These are phyloP conservation scores for Lagopus muta DNA, from an alignment of 2,113 vertebrate genomes.

Conservation along the genomic window DNA sequence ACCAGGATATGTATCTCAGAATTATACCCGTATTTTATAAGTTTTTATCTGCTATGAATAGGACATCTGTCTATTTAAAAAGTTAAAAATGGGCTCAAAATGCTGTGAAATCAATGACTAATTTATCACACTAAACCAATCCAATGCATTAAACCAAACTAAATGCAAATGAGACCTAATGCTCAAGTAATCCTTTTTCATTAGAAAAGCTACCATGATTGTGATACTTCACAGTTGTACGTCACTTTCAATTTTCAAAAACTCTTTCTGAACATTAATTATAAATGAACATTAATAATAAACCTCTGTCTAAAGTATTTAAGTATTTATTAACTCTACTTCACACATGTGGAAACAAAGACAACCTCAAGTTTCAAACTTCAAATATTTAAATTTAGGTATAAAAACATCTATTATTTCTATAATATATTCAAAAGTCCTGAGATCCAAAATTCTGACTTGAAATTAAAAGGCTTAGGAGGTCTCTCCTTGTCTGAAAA, in stretches of 20 bases:
- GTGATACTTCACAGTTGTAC: constrained; percentile 15
- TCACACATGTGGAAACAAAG: not conserved
- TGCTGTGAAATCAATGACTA: not conserved
- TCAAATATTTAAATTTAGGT: not conserved
- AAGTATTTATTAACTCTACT: constrained; percentile 57
- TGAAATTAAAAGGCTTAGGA: not conserved
- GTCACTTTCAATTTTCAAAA: constrained; percentile 57
- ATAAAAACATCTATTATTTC: not conserved
- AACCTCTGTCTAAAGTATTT: constrained; percentile 49
- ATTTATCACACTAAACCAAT: not conserved
- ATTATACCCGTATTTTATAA: not conserved
- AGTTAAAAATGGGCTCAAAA: not conserved
- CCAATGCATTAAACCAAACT: not conserved
- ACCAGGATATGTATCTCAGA: not conserved
- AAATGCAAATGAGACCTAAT: not conserved
- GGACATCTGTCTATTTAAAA: not conserved
- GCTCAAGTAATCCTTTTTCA: not conserved
- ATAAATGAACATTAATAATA: constrained; percentile 67
- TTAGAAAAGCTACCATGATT: not conserved
- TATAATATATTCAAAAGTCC: not conserved
- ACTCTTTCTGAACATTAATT: constrained; percentile 32
- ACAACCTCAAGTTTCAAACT: constrained; percentile 40
- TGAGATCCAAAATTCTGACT: not conserved
- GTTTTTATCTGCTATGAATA: not conserved
- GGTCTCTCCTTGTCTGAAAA: not conserved